These are phyloP conservation scores for Falco cherrug DNA, from an alignment of 2,797 vertebrate species.

Conservation along the genomic window DNA sequence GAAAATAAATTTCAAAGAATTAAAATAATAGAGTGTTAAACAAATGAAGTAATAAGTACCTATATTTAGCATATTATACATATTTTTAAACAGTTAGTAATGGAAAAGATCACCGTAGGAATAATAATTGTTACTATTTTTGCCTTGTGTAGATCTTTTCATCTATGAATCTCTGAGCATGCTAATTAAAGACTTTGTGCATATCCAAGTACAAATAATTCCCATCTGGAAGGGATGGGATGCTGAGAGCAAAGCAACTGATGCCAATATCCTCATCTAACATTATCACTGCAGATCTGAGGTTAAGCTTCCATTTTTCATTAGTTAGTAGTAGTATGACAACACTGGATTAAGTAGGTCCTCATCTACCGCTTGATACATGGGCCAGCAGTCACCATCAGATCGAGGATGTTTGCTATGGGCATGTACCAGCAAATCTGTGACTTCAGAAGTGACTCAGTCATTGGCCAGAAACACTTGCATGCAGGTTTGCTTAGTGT, in stretches of 20 bases:
- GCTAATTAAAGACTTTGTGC: constrained; percentile 20
- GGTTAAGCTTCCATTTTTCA: constrained; percentile 13
- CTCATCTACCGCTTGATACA: not conserved
- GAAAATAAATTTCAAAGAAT: not conserved
- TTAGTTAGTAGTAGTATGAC: not conserved
- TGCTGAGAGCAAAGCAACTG: not conserved
- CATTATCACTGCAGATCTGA: not conserved
- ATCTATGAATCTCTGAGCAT: not conserved
- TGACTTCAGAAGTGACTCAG: not conserved
- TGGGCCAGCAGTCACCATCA: not conserved
- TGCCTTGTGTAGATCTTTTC: not conserved
- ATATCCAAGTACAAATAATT: constrained; percentile 23
- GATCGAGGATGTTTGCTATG: not conserved
- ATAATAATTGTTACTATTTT: constrained; percentile 47
- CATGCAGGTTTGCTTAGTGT: not conserved
- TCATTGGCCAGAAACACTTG: not conserved
- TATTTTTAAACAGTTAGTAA: constrained; percentile 22
- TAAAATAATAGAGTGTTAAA: not conserved
- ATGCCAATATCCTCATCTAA: constrained; percentile 16
- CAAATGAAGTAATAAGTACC: not conserved
- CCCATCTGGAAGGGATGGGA: constrained; percentile 16
- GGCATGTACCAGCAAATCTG: not conserved
- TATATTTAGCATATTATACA: not conserved
- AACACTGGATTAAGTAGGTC: not conserved
- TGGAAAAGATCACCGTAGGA: not conserved